Percentiles rank a stretch among this genome's conserved stretches.
Evolutionary conservation across 2,797 vertebrate genomes (phyloP).

Genomic region (Sebastes matsubarae): DNA sequence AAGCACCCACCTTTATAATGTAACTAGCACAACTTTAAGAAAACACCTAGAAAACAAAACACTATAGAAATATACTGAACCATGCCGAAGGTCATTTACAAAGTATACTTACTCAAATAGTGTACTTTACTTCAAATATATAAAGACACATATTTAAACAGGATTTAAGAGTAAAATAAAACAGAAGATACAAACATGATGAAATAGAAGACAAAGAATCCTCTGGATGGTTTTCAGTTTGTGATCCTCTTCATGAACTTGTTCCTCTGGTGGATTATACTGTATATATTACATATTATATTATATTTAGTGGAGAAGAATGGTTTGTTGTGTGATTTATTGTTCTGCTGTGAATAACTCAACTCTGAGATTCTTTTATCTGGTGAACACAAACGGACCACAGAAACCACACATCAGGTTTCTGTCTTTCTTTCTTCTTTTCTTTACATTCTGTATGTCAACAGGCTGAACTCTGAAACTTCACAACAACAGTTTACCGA

Average conservation of each 20-base stretch:
- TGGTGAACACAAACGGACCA: background rate
- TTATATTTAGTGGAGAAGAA: background rate
- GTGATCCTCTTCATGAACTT: background rate
- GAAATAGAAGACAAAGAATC: background rate
- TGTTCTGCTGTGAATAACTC: background rate
- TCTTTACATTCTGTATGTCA: too few relatives aligned
- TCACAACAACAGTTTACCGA: background rate
- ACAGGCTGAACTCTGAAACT: background rate
- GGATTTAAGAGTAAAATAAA: background rate
- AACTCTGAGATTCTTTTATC: background rate
- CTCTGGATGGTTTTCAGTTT: background rate
- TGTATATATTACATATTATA: background rate
- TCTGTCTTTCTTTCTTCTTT: too few relatives aligned
- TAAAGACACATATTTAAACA: background rate
- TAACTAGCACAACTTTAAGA: too few relatives aligned
- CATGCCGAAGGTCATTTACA: too few relatives aligned
- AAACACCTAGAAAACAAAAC: too few relatives aligned
- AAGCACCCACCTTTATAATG: too few relatives aligned
- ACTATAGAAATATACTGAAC: too few relatives aligned
- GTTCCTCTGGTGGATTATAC: background rate
- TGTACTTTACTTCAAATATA: accelerated
- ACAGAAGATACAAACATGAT: background rate
- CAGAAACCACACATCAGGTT: too few relatives aligned
- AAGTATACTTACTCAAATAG: background rate
- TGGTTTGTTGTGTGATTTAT: background rate